Percentiles rank a stretch among this genome's conserved stretches.
Evolutionary conservation across 2,888 invertebrate genomes (phyloP).

Genomic region (Parascotia fuliginaria): DNA sequence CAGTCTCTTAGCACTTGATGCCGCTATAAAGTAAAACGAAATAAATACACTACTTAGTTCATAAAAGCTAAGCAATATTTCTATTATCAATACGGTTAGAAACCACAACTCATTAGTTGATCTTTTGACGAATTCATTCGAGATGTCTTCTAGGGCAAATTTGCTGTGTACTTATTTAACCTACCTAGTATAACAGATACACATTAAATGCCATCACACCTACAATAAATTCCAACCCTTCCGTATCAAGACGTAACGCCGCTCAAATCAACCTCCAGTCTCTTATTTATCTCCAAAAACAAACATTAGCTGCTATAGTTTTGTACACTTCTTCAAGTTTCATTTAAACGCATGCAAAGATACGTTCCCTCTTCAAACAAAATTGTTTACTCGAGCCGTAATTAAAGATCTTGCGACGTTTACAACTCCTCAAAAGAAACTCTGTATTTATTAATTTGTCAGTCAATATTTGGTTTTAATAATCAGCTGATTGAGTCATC

Average conservation of each 20-base stretch:
- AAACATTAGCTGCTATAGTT: conserved; percentile 72
- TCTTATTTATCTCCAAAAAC: conserved; percentile 65
- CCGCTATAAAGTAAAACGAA: no score
- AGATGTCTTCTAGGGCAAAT: no score
- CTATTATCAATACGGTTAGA: no score
- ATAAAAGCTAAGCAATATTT: no score
- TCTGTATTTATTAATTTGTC: conserved; percentile 79
- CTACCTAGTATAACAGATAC: no score
- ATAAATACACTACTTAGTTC: no score
- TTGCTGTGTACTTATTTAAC: no score
- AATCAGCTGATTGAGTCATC: conserved; percentile 67
- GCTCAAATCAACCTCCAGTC: conserved; percentile 39
- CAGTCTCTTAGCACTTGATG: no score
- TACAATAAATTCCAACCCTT: conserved; percentile 5
- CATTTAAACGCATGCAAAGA: conserved; percentile 77
- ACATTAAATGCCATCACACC: neutral
- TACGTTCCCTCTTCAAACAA: conserved; percentile 76
- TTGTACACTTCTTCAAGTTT: conserved; percentile 78
- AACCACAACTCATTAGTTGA: no score
- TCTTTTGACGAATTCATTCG: no score
- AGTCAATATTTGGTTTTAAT: conserved; percentile 81
- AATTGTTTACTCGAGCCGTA: conserved; percentile 74
- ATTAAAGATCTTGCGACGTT: conserved; percentile 76
- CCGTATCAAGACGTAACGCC: conserved; percentile 16
- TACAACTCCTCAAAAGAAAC: conserved; percentile 76